These are phyloP conservation scores for Apeltes quadracus DNA, from an alignment of 2,113 vertebrate species.

Conservation along the genomic window DNA sequence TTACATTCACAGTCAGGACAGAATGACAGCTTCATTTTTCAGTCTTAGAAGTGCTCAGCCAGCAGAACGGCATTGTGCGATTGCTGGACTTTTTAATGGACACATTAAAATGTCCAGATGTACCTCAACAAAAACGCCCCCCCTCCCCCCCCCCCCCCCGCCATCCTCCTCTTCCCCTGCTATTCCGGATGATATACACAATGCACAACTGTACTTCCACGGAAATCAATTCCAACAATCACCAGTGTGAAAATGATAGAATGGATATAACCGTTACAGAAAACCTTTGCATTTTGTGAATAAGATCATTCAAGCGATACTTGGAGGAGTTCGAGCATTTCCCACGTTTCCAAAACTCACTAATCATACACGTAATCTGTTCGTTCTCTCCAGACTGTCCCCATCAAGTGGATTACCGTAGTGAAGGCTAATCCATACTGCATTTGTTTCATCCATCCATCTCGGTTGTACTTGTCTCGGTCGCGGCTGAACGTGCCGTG, in stretches of 20 bases:
- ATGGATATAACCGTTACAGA: no score
- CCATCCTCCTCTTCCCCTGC: no score
- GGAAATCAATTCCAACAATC: no score
- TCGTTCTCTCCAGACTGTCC: conserved; percentile 8
- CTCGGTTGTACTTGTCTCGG: conserved; percentile 56
- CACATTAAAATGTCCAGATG: conserved; percentile 42
- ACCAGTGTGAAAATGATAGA: no score
- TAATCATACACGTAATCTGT: conserved; percentile 1
- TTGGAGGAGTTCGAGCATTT: background rate
- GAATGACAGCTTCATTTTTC: conserved; percentile 61
- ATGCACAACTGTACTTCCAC: conserved; percentile 1
- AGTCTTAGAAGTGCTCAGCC: conserved; percentile 54
- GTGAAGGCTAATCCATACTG: conserved; percentile 56
- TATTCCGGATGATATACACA: conserved; percentile 14
- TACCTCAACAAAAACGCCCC: conserved; percentile 1
- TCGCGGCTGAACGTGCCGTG: conserved; percentile 43
- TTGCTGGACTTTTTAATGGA: conserved; percentile 18
- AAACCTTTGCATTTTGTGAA: background rate
- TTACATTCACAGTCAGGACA: conserved; percentile 47
- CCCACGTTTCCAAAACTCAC: background rate
- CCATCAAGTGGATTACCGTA: conserved; percentile 31
- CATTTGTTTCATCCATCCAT: conserved; percentile 54
- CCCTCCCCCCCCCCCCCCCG: no score
- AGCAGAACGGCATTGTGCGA: conserved; percentile 45
- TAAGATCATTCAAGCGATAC: background rate